Conservation (phyloP, 2,888 invertebrate species). For the Rhagonycha fulva region DNA sequence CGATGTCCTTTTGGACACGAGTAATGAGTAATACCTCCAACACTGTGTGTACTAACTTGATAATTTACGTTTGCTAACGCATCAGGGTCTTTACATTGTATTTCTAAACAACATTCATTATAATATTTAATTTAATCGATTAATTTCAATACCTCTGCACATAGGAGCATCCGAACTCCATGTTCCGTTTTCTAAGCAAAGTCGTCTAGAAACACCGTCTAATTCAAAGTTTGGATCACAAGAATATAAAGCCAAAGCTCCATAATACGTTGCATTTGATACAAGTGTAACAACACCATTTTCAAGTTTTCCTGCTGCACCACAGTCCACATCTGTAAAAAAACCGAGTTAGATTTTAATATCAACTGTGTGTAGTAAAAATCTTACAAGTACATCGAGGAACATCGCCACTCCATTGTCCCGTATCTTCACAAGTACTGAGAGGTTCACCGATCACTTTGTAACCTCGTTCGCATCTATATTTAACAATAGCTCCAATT, state of each 20-base stretch:
- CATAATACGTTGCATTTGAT: slow-evolving; percentile 88
- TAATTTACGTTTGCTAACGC: slow-evolving; percentile 63
- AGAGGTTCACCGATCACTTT: slow-evolving; percentile 84
- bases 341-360: background rate
- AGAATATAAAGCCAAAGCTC: slow-evolving; percentile 82
- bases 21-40: slow-evolving; percentile 81
- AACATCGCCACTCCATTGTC: slow-evolving; percentile 82
- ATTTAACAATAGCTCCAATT: slow-evolving; percentile 84
- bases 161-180: slow-evolving; percentile 85
- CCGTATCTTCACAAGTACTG: slow-evolving; percentile 84
- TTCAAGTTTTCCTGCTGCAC: slow-evolving; percentile 70
- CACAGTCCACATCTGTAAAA: slow-evolving; percentile 80
- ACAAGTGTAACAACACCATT: slow-evolving; percentile 80
- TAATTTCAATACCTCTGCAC: slow-evolving; percentile 68
- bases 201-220: slow-evolving; percentile 79
- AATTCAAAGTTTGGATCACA: slow-evolving; percentile 81
- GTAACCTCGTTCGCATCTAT: slow-evolving; percentile 87
- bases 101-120: slow-evolving; percentile 61
- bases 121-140: background rate
- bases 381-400: slow-evolving; percentile 79
- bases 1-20: slow-evolving; percentile 81
- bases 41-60: slow-evolving; percentile 67
- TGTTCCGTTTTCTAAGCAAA: slow-evolving; percentile 87
- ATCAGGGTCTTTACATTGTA: slow-evolving; percentile 76
- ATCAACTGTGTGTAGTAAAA: background rate